phyloP scores from a whole-genome alignment of 2,113 vertebrate species.

The Fregata magnificens region DNA sequence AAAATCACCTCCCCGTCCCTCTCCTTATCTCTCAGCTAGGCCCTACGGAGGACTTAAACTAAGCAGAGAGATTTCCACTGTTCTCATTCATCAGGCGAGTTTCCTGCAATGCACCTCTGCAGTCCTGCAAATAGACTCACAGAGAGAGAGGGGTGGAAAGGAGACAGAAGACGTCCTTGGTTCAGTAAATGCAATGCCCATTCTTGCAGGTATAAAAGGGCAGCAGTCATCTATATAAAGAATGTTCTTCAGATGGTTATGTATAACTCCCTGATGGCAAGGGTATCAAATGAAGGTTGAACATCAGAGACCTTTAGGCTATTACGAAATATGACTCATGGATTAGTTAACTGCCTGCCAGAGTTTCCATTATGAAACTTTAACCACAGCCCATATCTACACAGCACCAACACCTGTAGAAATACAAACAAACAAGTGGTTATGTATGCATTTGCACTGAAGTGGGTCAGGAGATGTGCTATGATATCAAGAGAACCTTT shows the following conservation, averaged over 20 bases:
- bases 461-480: slow-evolving; percentile 2
- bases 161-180: background rate
- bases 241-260: slow-evolving; percentile 50
- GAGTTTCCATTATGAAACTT: slow-evolving; percentile 65
- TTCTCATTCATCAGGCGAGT: background rate
- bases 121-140: background rate
- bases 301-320: slow-evolving; percentile 62
- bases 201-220: slow-evolving; percentile 44
- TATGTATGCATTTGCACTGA: background rate
- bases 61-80: background rate
- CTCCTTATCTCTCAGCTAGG: background rate
- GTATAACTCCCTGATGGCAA: slow-evolving; percentile 29
- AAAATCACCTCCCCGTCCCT: background rate
- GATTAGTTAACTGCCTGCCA: slow-evolving; percentile 59
- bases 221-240: slow-evolving; percentile 55
- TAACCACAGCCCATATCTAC: slow-evolving; percentile 38
- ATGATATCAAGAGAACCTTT: background rate
- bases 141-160: background rate
- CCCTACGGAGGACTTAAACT: background rate
- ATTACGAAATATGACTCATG: slow-evolving; percentile 60
- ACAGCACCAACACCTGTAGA: slow-evolving; percentile 31
- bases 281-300: slow-evolving; percentile 64
- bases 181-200: background rate
- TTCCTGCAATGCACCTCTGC: background rate
- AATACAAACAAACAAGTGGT: slow-evolving; percentile 34